Evolutionary conservation across 1,140 invertebrate species (phyloP).

Genomic region (Mactra quadrangularis): DNA sequence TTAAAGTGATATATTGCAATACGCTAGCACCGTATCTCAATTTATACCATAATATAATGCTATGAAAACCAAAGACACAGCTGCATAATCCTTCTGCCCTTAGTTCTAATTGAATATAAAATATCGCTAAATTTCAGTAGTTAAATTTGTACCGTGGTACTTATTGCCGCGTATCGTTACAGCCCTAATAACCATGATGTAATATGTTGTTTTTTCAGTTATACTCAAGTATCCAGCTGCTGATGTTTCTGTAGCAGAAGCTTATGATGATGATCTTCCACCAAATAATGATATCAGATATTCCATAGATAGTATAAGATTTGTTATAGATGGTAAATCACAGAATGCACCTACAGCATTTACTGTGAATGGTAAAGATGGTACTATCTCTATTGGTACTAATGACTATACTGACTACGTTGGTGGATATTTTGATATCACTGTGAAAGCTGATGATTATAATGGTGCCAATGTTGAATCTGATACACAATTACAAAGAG

Average conservation of each 20-base stretch:
- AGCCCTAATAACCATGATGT: no score
- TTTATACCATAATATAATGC: no score
- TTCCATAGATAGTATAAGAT: conserved; percentile 61
- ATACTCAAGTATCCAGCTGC: conserved; percentile 44
- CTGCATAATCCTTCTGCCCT: no score
- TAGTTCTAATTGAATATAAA: no score
- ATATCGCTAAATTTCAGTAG: no score
- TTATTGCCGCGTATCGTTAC: no score
- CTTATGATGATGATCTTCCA: conserved; percentile 59
- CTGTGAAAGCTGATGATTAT: conserved; percentile 60
- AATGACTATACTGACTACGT: conserved; percentile 60
- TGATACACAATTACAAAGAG: conserved; percentile 51
- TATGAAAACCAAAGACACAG: no score
- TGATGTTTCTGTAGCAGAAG: conserved; percentile 50
- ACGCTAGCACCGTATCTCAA: no score
- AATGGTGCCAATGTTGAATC: conserved; percentile 32
- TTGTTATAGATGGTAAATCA: conserved; percentile 7
- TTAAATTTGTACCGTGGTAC: no score
- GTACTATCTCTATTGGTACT: conserved; percentile 45
- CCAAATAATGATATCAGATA: conserved; percentile 61
- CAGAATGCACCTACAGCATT: conserved; percentile 62
- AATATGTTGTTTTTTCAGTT: conserved; percentile 61
- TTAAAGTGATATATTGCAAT: no score
- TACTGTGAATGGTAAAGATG: conserved; percentile 60
- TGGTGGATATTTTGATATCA: conserved; percentile 65